Conservation (phyloP, 2,797 vertebrate genomes). For the Nasua narica region DNA sequence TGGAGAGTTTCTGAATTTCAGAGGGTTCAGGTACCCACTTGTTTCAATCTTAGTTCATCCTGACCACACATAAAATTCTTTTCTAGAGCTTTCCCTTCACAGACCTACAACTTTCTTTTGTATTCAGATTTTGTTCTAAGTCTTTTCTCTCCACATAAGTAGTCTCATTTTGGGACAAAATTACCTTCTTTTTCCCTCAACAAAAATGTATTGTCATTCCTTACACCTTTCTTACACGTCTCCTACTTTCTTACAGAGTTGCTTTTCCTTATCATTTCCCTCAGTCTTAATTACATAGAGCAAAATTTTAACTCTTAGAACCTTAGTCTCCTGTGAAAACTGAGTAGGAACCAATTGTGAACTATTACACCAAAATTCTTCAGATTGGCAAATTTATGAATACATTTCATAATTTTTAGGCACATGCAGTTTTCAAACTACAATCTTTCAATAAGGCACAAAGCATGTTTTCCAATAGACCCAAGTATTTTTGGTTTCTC, state of each 20-base stretch:
- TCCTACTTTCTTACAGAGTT: neutral
- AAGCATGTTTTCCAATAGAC: neutral
- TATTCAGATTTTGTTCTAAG: neutral
- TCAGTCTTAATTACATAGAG: neutral
- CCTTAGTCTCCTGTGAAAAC: neutral
- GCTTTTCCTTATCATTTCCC: neutral
- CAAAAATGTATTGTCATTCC: neutral
- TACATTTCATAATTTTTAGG: neutral
- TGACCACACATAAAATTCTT: neutral
- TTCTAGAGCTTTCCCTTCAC: neutral
- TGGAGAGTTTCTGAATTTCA: neutral
- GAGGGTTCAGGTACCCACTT: neutral
- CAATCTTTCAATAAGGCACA: neutral
- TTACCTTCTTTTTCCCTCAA: neutral
- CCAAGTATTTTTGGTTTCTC: neutral
- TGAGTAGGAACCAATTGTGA: neutral
- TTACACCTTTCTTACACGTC: neutral
- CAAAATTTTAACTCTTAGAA: neutral
- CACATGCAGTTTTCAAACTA: neutral
- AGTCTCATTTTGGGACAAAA: neutral
- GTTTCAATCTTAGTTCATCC: neutral
- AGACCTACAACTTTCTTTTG: neutral
- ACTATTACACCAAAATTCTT: neutral
- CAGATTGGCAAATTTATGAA: neutral
- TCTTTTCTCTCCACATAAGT: neutral